phyloP scores from a whole-genome alignment of 2,888 invertebrate genomes.

The Leptura quadrifasciata region DNA sequence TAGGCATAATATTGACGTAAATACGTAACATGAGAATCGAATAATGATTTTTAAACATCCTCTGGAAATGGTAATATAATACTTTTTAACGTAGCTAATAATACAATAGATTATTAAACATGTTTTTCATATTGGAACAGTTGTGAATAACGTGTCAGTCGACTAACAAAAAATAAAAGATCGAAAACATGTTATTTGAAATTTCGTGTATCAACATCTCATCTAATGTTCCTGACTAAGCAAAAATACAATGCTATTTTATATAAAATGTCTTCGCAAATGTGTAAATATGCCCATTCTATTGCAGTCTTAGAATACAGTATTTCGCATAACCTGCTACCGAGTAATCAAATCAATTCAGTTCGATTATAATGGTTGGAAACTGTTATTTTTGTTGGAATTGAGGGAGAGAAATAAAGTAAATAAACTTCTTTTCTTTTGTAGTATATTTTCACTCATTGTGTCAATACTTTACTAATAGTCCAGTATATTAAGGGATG shows the following conservation, averaged over 20 bases:
- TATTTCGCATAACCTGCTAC: neutral
- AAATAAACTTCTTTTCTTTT: no score
- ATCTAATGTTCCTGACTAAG: neutral
- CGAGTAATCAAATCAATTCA: neutral
- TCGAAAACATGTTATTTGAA: neutral
- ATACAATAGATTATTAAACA: neutral
- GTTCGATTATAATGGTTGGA: neutral
- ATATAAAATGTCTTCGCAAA: neutral
- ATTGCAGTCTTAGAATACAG: neutral
- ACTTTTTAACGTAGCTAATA: neutral
- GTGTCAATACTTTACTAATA: no score
- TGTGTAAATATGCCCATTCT: neutral
- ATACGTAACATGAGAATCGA: neutral
- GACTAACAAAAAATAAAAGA: conserved; percentile 15
- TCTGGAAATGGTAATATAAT: neutral
- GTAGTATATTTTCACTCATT: no score
- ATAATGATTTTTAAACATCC: neutral
- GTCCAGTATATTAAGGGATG: no score
- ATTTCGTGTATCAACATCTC: conserved; percentile 2
- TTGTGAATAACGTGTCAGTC: neutral
- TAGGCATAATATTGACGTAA: neutral
- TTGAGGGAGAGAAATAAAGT: no score
- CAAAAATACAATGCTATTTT: neutral
- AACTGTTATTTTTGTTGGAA: neutral
- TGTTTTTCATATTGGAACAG: neutral